These are phyloP conservation scores for Notothenia rossii DNA, from an alignment of 2,113 vertebrate species.

Conservation along the genomic window DNA sequence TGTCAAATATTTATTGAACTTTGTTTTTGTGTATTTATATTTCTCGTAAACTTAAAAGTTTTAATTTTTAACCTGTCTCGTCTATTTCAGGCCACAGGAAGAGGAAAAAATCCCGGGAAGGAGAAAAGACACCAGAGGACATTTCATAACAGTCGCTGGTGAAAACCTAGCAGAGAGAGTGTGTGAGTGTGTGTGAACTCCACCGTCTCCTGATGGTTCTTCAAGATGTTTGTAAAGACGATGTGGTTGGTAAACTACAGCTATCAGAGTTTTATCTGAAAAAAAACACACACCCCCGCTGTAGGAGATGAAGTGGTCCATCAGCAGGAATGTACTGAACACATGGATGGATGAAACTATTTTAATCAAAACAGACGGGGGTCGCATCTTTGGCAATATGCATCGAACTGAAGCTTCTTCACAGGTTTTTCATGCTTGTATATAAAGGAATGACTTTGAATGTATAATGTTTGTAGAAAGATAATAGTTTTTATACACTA, in stretches of 20 bases:
- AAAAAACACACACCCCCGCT: background rate
- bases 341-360: slow-evolving; percentile 24
- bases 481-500: slow-evolving; percentile 3
- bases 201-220: slow-evolving; percentile 19
- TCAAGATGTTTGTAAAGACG: slow-evolving; percentile 38
- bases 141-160: slow-evolving; percentile 80
- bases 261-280: slow-evolving; percentile 78
- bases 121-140: slow-evolving; percentile 88
- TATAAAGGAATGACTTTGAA: slow-evolving; percentile 50
- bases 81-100: slow-evolving; percentile 89
- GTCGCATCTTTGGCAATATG: slow-evolving; percentile 15
- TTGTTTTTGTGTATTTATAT: too few relatives aligned
- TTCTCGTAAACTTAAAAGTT: background rate
- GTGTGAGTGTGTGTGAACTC: background rate
- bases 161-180: slow-evolving; percentile 73
- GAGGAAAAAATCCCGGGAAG: slow-evolving; percentile 86
- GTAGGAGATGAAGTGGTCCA: background rate
- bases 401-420: slow-evolving; percentile 10
- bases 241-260: slow-evolving; percentile 14
- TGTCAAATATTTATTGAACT: too few relatives aligned
- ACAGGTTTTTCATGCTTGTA: slow-evolving; percentile 34
- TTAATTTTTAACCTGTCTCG: background rate
- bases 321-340: slow-evolving; percentile 19
- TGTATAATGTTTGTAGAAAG: slow-evolving; percentile 39
- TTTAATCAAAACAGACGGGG: background rate